phyloP scores from a whole-genome alignment of 1,140 invertebrate species.

The Cryptotermes secundus region DNA sequence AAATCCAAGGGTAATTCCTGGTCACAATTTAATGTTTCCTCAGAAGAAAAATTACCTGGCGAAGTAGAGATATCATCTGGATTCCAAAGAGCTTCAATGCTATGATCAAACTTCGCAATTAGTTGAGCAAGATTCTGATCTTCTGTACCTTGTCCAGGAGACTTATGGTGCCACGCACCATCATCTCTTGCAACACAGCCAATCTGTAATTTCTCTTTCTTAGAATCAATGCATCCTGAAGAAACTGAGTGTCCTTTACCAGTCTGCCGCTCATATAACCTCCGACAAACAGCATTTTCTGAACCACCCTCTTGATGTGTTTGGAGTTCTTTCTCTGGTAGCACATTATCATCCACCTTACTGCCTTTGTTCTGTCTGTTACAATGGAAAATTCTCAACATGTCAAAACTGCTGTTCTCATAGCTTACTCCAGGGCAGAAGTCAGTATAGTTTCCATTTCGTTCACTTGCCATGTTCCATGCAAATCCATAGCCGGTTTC shows the following conservation, averaged over 20 bases:
- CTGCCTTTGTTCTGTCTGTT: too few species aligned
- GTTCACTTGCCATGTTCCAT: constrained; percentile 26
- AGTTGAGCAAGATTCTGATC: constrained; percentile 54
- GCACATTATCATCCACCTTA: too few species aligned
- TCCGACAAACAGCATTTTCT: background rate
- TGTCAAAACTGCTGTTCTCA: too few species aligned
- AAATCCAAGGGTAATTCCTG: constrained; percentile 59
- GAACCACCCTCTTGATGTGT: too few species aligned
- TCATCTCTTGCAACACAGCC: background rate
- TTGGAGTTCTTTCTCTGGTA: too few species aligned
- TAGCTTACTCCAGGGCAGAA: too few species aligned
- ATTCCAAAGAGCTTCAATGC: constrained; percentile 63
- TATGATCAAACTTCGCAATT: constrained; percentile 65
- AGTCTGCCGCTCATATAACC: constrained; percentile 3
- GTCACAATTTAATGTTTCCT: constrained; percentile 53
- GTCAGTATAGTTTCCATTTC: too few species aligned
- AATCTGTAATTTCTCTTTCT: background rate
- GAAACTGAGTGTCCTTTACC: background rate
- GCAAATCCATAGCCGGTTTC: constrained; percentile 19
- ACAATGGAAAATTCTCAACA: too few species aligned
- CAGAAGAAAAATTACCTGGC: constrained; percentile 42
- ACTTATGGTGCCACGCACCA: too few species aligned
- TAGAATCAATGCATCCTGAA: background rate
- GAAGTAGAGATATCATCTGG: constrained; percentile 38
- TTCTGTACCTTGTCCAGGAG: constrained; percentile 1